These are phyloP conservation scores for Craniophora ligustri DNA, from an alignment of 2,888 invertebrate species.

Conservation along the genomic window DNA sequence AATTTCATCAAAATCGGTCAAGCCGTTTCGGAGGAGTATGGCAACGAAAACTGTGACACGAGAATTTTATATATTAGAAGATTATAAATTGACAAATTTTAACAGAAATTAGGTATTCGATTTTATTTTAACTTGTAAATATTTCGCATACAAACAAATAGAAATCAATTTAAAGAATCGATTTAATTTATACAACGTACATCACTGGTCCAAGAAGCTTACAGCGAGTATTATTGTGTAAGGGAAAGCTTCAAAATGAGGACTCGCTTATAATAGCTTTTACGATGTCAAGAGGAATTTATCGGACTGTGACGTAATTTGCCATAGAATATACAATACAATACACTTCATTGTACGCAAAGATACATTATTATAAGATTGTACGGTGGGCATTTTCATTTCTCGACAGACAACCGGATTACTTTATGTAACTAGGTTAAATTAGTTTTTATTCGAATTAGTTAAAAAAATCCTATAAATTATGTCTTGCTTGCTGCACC, in stretches of 20 bases:
- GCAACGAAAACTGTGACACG: too few species aligned
- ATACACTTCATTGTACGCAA: slow-evolving; percentile 19
- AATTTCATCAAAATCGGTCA: too few species aligned
- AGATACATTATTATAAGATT: slow-evolving; percentile 6
- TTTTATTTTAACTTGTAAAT: too few species aligned
- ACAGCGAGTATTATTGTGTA: slow-evolving; percentile 52
- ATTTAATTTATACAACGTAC: slow-evolving; percentile 12
- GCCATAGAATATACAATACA: slow-evolving; percentile 41
- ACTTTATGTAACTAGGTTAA: too few species aligned
- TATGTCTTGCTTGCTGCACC: too few species aligned
- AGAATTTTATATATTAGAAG: too few species aligned
- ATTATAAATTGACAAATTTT: too few species aligned
- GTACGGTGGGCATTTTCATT: background rate
- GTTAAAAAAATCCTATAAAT: too few species aligned
- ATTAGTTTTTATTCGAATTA: background rate
- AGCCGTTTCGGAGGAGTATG: too few species aligned
- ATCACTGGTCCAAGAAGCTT: slow-evolving; percentile 49
- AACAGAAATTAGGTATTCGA: too few species aligned
- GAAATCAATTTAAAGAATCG: slow-evolving; percentile 1
- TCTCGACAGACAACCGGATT: background rate
- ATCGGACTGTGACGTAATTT: slow-evolving; percentile 49
- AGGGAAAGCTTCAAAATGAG: slow-evolving; percentile 49
- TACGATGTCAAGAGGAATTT: slow-evolving; percentile 57
- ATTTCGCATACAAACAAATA: background rate
- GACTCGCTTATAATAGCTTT: slow-evolving; percentile 52